Base-by-base conservation (phyloP, 2,888 invertebrate genomes). In the Zele albiditarsus region DNA sequence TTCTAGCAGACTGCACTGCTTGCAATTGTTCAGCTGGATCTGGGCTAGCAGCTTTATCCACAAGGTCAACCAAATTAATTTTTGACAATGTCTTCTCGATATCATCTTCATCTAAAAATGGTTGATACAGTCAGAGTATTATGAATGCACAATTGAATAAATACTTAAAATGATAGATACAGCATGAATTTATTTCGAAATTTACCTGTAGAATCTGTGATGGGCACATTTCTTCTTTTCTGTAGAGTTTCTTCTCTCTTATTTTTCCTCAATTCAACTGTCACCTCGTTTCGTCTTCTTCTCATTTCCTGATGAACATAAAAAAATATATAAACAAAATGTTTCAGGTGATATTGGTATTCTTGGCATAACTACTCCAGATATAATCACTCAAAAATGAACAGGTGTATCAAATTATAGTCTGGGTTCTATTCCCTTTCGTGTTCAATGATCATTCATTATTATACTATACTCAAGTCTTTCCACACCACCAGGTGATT, bases 221-320 rank as follows among this genome's bases (percentile, higher is more conserved):
- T 91, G 76, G 97, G 98, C 77, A 99, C 98, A 91, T 99, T 99
- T 84, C 99, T 93, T 85, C 98, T 93, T 90, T 99, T 99, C 83
- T 97, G 94, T 82, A 99, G 92, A 16, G 98, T 97, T 91, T 99
- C 98, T 86, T 99, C 99, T 81, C 98, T 92, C 92, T 99, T 99
- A 90, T 97, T 98, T 93, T 99, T 99, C 82, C 99, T 93, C 81
- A 99, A 92, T 90, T 98, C 98, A 71, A 98, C 96, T 82, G 98
- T 97, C 75, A 97, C 97, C 92, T 98, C 98, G 88, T 97, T 98
- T 89, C 98, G 93, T 84, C 98, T 93, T 90, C 98, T 95, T 90
- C 98, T 94, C 97, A 98, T 97, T 92, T 98, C 97, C 97, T 97
- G 89, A 74, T 78, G 79, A 83, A 72, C 79, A 69, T 66, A 77